Base-by-base conservation (phyloP, 2,797 vertebrate species). In the Chelon auratus region DNA sequence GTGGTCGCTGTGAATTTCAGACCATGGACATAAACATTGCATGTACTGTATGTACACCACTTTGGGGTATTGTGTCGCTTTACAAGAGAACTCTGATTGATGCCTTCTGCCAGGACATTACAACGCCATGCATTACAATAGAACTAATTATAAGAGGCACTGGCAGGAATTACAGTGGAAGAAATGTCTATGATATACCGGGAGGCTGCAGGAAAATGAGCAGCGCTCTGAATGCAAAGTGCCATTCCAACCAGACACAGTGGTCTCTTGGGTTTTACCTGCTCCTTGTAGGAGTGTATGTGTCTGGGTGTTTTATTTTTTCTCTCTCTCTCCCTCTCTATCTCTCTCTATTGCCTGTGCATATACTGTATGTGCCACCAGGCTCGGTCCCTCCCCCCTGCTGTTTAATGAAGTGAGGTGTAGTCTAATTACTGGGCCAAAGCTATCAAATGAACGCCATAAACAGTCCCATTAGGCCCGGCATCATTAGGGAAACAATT, bases 401-500 rank as follows among this genome's bases (percentile, higher is more conserved):
- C 84, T 91, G 92, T 89, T 88, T 91, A 94, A 93, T 93, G 92
- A 91, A 90, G 86, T 92, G 91, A 85, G 88, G 90, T 92, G 90
- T 75, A 71, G 89, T 89, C 91, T 92, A 93, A 93, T 94, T 93
- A 93, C 89, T 85, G 91, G 90, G 87, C 87, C 80, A 68, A 76
- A 36, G 43, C 92, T 87, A 88, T 90, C 85, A 90, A 92, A 92
- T 91, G 89, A 90, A 89, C 68, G 87, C 83, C 79, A 90, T 91
- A 93, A 93, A 92, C 90, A 92, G 87, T 91, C 89, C 92, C 92
- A 94, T 94, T 91, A 94, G 90, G 85, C 78, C 64, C 63, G 7
- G 87, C 87, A 58, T 92, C 92, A 91, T 94, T 93, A 93, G 88
- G 80, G 87, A 89, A 90, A 92, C 91, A 93, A 93, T 93, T 93